Conservation (phyloP, 2,888 invertebrate species). For the Sinotaia quadrata region DNA sequence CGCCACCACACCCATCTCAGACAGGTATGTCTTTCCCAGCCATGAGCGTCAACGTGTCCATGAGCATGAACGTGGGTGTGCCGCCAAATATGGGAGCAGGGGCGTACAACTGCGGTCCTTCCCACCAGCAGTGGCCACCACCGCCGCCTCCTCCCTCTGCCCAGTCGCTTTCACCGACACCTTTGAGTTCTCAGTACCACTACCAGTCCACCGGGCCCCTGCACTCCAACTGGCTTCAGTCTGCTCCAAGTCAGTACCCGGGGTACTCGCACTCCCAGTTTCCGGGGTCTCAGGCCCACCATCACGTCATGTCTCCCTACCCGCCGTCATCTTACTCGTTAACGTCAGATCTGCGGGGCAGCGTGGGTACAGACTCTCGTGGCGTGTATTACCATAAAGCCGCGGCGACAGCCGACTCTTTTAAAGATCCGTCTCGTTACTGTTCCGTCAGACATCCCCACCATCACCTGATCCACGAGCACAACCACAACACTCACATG, state of each 20-base stretch:
- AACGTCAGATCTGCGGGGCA: slow-evolving; percentile 51
- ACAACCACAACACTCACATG: slow-evolving; percentile 28
- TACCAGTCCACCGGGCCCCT: neutral
- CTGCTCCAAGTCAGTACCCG: slow-evolving; percentile 46
- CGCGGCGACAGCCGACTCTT: slow-evolving; percentile 52
- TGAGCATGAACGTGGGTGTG: slow-evolving; percentile 97
- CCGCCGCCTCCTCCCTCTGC: slow-evolving; percentile 32
- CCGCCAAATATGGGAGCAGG: slow-evolving; percentile 61
- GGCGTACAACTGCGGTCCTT: slow-evolving; percentile 28
- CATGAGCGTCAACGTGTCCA: slow-evolving; percentile 96
- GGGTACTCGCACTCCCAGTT: slow-evolving; percentile 22
- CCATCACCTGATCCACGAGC: slow-evolving; percentile 34
- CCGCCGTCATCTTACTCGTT: slow-evolving; percentile 17
- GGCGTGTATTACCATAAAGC: slow-evolving; percentile 53
- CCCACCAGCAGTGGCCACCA: slow-evolving; percentile 31
- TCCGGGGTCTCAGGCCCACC: slow-evolving; percentile 40
- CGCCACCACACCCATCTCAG: slow-evolving; percentile 31
- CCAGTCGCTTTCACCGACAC: slow-evolving; percentile 27
- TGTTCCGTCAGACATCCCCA: slow-evolving; percentile 37
- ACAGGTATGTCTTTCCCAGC: slow-evolving; percentile 79
- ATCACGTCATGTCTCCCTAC: slow-evolving; percentile 5
- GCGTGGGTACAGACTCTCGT: slow-evolving; percentile 41
- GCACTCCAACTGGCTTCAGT: slow-evolving; percentile 40
- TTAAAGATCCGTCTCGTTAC: slow-evolving; percentile 47
- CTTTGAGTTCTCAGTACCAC: slow-evolving; percentile 21